Base-by-base conservation (phyloP, 2,797 vertebrate genomes). In the Phaenicophaeus curvirostris region DNA sequence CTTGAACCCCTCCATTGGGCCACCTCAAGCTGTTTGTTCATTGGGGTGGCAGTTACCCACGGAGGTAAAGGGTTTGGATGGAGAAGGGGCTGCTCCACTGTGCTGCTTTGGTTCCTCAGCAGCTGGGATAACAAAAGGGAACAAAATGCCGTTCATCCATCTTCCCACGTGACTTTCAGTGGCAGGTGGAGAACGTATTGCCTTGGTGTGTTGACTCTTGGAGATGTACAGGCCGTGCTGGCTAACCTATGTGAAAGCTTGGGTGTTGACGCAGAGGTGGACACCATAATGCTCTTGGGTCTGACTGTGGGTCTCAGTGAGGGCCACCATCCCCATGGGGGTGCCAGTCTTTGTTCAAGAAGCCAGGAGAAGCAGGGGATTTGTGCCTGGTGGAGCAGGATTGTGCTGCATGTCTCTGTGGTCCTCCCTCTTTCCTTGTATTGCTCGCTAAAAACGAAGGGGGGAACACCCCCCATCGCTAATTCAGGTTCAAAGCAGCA, bases 241-340 rank as follows among this genome's bases (percentile, higher is more conserved):
- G 2, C 1, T 35, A 39, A 57, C 28, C 5, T 11, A 66, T 1
- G 4, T 0, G 21, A 21, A 37, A 67, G 9, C 41, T 24, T 21
- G 3, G 35, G 1, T 62, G 71, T 3, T 2, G 21, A 21, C 19
- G 21, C 3, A 2, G 5, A 3, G 4, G 13, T n/a, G 57, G 65
- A 33, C 10, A 5, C 6, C 10, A 23, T 21, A 24, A 6, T 0
- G 2, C 3, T 73, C 41, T 62, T 37, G 41, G 15, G 11, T 54
- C 4, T 3, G 14, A 18, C 31, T 2, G 16, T 0, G 2, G 39
- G 41, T 53, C 16, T 17, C 0, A 1, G 46, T 0, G 0, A 76
- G 78, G 48, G 19, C 10, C 20, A 6, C 24, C 66, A 19, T 3
- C 48, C 42, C 37, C 62, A 5, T 2, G 0, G 0, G 3, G 11